Base-by-base conservation (phyloP, 1,140 invertebrate species). In the Ephestia elutella region DNA sequence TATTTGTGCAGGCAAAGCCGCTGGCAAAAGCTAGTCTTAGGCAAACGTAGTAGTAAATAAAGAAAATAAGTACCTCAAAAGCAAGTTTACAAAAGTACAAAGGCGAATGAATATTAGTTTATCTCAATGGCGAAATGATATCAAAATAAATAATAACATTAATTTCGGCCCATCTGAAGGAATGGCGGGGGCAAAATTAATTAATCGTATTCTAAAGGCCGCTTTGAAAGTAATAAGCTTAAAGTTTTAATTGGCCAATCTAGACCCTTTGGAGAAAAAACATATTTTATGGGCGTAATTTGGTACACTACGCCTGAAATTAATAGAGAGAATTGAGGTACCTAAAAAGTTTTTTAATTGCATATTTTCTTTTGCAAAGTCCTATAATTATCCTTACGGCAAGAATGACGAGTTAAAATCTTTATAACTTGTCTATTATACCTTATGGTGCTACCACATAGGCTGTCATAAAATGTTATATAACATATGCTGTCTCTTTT, bases 241-340 rank as follows among this genome's bases (percentile, higher is more conserved):
- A 54, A 54, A 54, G 53, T 54, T 54, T 54, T 54, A 54, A 54
- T 35, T 35, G 53, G 53, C 19, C 53, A 54, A 54, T 54, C 28
- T 35, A 54, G 53, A 35, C 30, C 53, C 30, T 54, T 54, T 17
- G 28, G 15, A 54, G 25, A n/a, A 35, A 54, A 54, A 54, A 54
- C 20, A 53, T 53, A 44, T 44, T 44, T 44, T 44, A 53, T 53
- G 50, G n/a, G 17, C 50, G 19, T 53, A 53, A 53, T 53, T 53
- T 44, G 38, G 38, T 44, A 44, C 38, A 44, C 13, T 44, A 44
- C 38, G 38, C 13, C 38, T 44, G 38, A n/a, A 44, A 44, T 44
- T 44, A 44, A 44, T 44, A 44, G 38, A 44, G 38, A 44, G 13
- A 4, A 38, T 38, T 38, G 32, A 38, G 32, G 38, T 44, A 15